These are phyloP conservation scores for Lasaia peninsularis DNA, from an alignment of 1,140 invertebrate species.

Conservation along the genomic window DNA sequence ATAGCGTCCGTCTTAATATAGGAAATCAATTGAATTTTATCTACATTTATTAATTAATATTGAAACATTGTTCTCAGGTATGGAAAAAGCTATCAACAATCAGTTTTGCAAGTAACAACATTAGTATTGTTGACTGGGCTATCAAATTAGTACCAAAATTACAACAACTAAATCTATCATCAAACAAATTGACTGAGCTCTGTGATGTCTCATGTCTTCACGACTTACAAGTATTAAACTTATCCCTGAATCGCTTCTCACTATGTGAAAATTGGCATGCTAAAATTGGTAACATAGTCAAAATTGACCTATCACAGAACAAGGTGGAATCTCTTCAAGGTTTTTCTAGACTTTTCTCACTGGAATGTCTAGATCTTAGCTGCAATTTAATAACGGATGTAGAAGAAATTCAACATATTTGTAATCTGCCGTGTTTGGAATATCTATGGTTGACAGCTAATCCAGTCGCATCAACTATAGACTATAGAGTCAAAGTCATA, in stretches of 20 bases:
- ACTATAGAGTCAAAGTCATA: slow-evolving; percentile 94
- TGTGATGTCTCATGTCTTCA: slow-evolving; percentile 88
- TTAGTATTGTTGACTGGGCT: slow-evolving; percentile 87
- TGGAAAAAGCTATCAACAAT: slow-evolving; percentile 84
- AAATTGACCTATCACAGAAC: slow-evolving; percentile 93
- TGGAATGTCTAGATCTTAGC: slow-evolving; percentile 91
- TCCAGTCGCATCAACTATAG: slow-evolving; percentile 89
- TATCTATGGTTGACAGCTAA: slow-evolving; percentile 92
- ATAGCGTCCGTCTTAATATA: too few species aligned
- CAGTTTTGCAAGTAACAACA: slow-evolving; percentile 89
- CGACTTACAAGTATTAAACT: slow-evolving; percentile 84
- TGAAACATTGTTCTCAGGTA: slow-evolving; percentile 57
- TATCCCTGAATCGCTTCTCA: slow-evolving; percentile 87
- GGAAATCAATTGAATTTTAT: too few species aligned
- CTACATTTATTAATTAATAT: too few species aligned
- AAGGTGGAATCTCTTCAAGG: slow-evolving; percentile 85
- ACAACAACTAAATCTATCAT: slow-evolving; percentile 84
- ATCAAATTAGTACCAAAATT: slow-evolving; percentile 88
- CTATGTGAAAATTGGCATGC: slow-evolving; percentile 87
- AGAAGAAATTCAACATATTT: slow-evolving; percentile 88
- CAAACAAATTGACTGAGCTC: slow-evolving; percentile 87
- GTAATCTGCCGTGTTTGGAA: slow-evolving; percentile 90
- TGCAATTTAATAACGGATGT: slow-evolving; percentile 90
- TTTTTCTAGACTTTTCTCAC: slow-evolving; percentile 89
- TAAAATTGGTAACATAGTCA: slow-evolving; percentile 92